Conservation (phyloP, 2,888 invertebrate species). For the Pteria penguin region DNA sequence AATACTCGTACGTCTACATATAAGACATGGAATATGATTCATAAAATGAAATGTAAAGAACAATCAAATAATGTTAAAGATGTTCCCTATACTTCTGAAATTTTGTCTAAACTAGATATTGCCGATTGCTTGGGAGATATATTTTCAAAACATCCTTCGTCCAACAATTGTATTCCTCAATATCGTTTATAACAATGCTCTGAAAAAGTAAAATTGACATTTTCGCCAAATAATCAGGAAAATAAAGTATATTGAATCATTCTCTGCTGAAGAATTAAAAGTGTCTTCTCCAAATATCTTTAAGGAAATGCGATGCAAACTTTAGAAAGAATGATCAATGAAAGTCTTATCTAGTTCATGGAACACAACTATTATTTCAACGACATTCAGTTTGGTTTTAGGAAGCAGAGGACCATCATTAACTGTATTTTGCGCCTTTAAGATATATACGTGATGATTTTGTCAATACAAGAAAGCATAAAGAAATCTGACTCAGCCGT, state of each 20-base stretch:
- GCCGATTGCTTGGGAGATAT: not conserved
- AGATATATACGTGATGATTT: too few species aligned
- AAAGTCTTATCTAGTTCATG: too few species aligned
- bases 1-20: not conserved
- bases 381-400: too few species aligned
- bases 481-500: too few species aligned
- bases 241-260: not conserved
- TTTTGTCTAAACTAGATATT: not conserved
- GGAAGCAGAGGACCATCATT: too few species aligned
- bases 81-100: not conserved
- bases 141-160: not conserved
- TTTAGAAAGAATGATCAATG: too few species aligned
- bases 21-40: constrained; percentile 8
- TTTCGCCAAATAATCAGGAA: not conserved
- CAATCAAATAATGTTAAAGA: not conserved
- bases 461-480: too few species aligned
- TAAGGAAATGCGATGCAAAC: not conserved
- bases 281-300: not conserved
- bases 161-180: not conserved
- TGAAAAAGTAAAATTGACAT: not conserved
- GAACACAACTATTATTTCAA: too few species aligned
- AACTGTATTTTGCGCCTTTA: too few species aligned
- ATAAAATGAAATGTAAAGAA: constrained; percentile 1
- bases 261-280: not conserved
- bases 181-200: not conserved